These are phyloP conservation scores for Ctenodactylus gundi DNA, from an alignment of 2,113 vertebrate genomes.

Conservation along the genomic window DNA sequence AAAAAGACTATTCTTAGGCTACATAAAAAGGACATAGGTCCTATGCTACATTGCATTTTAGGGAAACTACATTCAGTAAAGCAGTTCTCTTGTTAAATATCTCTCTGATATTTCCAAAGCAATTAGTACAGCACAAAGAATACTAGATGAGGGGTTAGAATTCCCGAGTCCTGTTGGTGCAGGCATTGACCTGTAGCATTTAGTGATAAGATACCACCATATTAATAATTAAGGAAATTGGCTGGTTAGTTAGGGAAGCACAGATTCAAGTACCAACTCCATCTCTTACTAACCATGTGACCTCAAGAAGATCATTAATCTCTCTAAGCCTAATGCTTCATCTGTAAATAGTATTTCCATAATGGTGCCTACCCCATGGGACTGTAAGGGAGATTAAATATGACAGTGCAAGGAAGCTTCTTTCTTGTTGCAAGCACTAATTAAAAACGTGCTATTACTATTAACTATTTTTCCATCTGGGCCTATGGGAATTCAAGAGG, in stretches of 20 bases:
- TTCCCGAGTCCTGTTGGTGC: not conserved
- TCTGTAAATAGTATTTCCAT: not conserved
- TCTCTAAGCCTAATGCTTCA: not conserved
- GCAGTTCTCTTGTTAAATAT: not conserved
- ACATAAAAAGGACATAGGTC: not conserved
- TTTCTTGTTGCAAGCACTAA: not conserved
- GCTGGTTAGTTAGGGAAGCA: not conserved
- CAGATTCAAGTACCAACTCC: not conserved
- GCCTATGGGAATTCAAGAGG: not conserved
- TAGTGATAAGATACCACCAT: not conserved
- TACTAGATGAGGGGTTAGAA: not conserved
- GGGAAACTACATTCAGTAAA: not conserved
- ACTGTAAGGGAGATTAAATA: not conserved
- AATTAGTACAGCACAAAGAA: not conserved
- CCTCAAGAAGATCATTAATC: not conserved
- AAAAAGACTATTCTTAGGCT: not conserved
- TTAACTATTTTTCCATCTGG: not conserved
- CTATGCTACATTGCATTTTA: not conserved
- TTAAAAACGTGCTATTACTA: not conserved
- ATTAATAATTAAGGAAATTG: not conserved
- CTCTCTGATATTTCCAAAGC: not conserved
- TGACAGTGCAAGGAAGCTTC: not conserved
- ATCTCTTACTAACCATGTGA: not conserved
- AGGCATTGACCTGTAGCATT: not conserved
- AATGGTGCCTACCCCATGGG: not conserved